Conservation (phyloP, 2,113 vertebrate species). For the Bujurquina vittata region DNA sequence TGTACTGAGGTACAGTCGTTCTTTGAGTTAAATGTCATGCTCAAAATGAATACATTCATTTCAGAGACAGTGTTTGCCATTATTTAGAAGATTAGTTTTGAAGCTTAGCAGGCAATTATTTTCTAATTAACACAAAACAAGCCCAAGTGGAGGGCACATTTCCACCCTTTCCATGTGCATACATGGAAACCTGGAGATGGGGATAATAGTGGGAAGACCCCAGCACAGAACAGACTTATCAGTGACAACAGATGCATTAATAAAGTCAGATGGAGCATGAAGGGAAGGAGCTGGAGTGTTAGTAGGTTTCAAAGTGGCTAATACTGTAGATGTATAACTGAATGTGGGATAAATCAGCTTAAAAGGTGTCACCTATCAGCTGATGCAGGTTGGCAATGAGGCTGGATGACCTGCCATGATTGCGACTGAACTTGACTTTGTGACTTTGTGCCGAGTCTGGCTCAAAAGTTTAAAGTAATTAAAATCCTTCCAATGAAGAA, state of each 20-base stretch:
- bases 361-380: not conserved
- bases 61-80: not conserved
- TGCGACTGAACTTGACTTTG: not conserved
- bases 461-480: too few relatives aligned
- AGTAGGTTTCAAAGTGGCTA: not conserved
- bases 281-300: not conserved
- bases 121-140: not conserved
- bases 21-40: not conserved
- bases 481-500: not conserved
- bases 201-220: not conserved
- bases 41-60: not conserved
- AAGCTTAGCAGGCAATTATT: not conserved
- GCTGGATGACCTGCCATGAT: not conserved
- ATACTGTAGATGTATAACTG: not conserved
- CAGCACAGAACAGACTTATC: not conserved
- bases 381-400: not conserved
- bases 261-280: not conserved
- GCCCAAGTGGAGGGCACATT: not conserved
- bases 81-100: not conserved
- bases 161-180: not conserved
- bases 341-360: not conserved
- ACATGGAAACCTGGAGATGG: not conserved
- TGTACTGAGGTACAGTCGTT: not conserved
- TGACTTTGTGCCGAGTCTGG: not conserved
- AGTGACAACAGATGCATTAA: not conserved